Evolutionary conservation across 2,888 invertebrate species (phyloP), one percentile per base, ranked within the genome.

Genomic region (Andrena flavipes): DNA sequence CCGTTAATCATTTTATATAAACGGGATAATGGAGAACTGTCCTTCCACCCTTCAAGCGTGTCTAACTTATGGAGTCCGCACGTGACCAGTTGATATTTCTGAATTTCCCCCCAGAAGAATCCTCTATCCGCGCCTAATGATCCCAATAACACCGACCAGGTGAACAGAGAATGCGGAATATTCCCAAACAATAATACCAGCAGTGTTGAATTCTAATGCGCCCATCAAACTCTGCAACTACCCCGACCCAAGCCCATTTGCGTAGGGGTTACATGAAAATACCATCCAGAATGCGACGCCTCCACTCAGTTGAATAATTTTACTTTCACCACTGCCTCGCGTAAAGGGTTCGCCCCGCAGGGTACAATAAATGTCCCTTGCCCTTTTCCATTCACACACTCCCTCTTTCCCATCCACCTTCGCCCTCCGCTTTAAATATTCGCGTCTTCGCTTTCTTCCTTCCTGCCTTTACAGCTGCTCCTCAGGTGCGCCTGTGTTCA

Each of bases 381-480:
- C 42, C 13, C 23, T 10, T 42, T n/a, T 42, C 33, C 30, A 63
- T 63, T 63, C 42, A 63, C 35, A 13, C 20, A 63, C 23, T 42
- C 42, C 20, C 63, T 23, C 42, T 20, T 42, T 23, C 33, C 23
- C 63, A 63, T 16, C 33, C 63, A 23, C n/a, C 23, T 16, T 42
- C 42, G 23, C 16, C 42, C 10, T 16, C 33, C 20, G 42, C 33
- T 23, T 63, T 63, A 63, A 63, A 63, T 63, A 63, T 63, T 63
- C 63, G 13, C 42, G 23, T 63, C 63, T 33, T 42, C n/a, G 29
- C 60, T 60, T 30, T 26, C 35, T 42, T 23, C 7, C 23, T 42
- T 13, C 49, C n/a, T n/a, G 33, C 33, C 54, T 56, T 35, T 48
- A 20, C 56, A 56, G 23, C 23, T 56, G 29, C 56, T 10, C 26